Base-by-base conservation (phyloP, 1,140 invertebrate species). In the Limonius californicus region DNA sequence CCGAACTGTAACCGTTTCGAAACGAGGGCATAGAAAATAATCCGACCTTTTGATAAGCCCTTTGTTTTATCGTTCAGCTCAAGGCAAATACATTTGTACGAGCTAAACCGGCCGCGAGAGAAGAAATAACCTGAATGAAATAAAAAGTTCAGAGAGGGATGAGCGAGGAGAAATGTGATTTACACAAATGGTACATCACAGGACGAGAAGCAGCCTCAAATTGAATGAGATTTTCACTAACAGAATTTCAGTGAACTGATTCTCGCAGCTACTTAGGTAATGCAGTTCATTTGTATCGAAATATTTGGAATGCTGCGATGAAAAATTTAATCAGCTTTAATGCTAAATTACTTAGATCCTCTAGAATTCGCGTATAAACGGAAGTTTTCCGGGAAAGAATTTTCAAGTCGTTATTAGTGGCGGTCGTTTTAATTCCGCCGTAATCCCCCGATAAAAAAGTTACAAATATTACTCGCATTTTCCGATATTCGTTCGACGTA, bases 211-310 rank as follows among this genome's bases (percentile, higher is more conserved):
- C 57, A 16, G 57, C 57, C 43, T 47, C 19, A 59, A 59, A 59
- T 59, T 59, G 57, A 59, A 59, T 59, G 57, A 59, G 57, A 59
- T 59, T 59, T 59, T 59, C 45, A 59, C 43, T 59, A 59, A 59
- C 53, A 59, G 43, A 59, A 59, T 50, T 59, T 47, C 35, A 53
- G 45, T 57, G 56, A 57, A 57, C 56, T 57, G 56, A 57, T 57
- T 50, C 57, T 21, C 35, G 35, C 19, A 50, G 57, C 42, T 59
- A 47, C 57, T 59, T 59, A 53, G 45, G 16, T 27, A 27, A 30
- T 27, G 43, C 43, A 59, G 21, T 47, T 59, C 30, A 27, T 47
- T 59, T 59, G 57, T 47, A 47, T 45, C 35, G 43, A 59, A 57
- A 57, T 56, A 57, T 39, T 39, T 39, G 35, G 8, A 39, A 39